Percentiles rank a stretch among this genome's conserved stretches.
phyloP scores from a whole-genome alignment of 2,888 invertebrate genomes.

The Agrypnus murinus region DNA sequence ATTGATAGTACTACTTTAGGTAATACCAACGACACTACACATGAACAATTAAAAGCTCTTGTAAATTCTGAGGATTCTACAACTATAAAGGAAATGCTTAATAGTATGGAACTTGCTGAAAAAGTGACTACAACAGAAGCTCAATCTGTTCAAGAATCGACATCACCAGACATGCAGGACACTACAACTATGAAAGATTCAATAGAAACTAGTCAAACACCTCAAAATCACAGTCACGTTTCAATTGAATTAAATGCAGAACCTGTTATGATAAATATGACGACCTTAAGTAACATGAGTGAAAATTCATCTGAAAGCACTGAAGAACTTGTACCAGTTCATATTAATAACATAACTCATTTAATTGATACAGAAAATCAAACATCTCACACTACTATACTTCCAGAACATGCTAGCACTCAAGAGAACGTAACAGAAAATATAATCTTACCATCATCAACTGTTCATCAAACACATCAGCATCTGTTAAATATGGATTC shows the following conservation, averaged over 20 bases:
- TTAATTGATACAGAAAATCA: slow-evolving; percentile 13
- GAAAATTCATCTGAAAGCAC: not conserved
- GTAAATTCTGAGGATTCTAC: not conserved
- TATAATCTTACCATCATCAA: slow-evolving; percentile 20
- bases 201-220: not conserved
- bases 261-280: not conserved
- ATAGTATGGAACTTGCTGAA: not conserved
- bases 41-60: not conserved
- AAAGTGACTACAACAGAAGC: not conserved
- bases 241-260: slow-evolving; percentile 3
- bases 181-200: not conserved
- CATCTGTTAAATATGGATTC: slow-evolving; percentile 48
- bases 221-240: not conserved
- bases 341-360: slow-evolving; percentile 15
- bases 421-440: slow-evolving; percentile 48
- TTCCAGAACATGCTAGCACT: not conserved
- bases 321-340: not conserved
- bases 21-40: not conserved
- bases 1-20: not conserved
- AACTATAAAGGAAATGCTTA: not conserved
- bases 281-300: not conserved
- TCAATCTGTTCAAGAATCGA: not conserved
- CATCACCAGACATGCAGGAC: not conserved
- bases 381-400: not conserved
- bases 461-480: slow-evolving; percentile 53